Evolutionary conservation across 2,888 invertebrate species (phyloP).

Genomic region (Doris montereyensis): DNA sequence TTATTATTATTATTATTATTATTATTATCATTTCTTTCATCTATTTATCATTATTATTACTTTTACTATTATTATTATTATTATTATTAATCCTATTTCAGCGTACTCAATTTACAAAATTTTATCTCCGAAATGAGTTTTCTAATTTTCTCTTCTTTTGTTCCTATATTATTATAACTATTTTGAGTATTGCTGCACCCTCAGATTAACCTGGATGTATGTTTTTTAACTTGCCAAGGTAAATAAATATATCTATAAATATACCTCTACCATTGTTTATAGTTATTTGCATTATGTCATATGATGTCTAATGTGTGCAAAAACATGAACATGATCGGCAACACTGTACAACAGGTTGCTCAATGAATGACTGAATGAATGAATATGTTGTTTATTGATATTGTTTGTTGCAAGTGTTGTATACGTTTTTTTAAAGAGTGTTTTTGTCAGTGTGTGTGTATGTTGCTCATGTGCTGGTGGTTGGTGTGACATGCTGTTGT

Average conservation of each 20-base stretch:
- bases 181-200: conserved; percentile 44
- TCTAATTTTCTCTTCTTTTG: background rate
- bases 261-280: too few species aligned
- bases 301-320: too few species aligned
- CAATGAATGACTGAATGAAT: too few species aligned
- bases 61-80: background rate
- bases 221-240: conserved; percentile 45
- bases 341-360: too few species aligned
- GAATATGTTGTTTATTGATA: too few species aligned
- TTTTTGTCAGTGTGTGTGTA: too few species aligned
- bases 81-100: background rate
- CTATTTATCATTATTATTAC: background rate
- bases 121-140: background rate
- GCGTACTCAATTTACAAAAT: background rate
- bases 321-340: too few species aligned
- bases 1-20: background rate
- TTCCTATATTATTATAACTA: conserved; percentile 36
- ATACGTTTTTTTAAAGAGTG: too few species aligned
- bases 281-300: too few species aligned
- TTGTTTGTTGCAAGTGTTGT: too few species aligned
- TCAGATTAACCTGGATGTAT: conserved; percentile 44
- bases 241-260: conserved; percentile 42
- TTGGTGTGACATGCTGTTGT: too few species aligned
- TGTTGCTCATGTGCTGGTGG: too few species aligned
- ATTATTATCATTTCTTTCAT: background rate